phyloP scores from a whole-genome alignment of 2,888 invertebrate species.

The Nephrocerus scutellatus region DNA sequence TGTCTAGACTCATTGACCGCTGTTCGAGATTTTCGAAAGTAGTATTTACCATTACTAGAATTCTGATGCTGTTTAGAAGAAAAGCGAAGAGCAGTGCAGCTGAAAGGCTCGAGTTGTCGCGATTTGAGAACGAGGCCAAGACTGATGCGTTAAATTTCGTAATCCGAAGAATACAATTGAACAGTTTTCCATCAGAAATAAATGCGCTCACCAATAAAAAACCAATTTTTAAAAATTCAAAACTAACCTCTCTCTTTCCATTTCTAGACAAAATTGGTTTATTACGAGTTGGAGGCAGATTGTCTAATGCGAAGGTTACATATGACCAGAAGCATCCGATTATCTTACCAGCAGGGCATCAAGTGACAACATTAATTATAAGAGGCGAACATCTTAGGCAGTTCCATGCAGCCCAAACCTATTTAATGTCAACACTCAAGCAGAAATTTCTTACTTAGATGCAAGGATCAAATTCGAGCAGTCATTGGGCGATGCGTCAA shows the following conservation, averaged over 20 bases:
- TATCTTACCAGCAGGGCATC: background rate
- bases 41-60: no score
- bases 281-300: background rate
- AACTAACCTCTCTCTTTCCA: background rate
- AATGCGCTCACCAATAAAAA: background rate
- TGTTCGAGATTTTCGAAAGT: no score
- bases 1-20: no score
- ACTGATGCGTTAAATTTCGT: background rate
- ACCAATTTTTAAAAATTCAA: background rate
- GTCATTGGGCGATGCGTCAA: background rate
- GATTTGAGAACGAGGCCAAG: background rate
- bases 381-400: no score
- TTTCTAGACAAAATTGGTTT: background rate
- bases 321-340: slow-evolving; percentile 2
- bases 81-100: no score
- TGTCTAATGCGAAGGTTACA: background rate
- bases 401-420: no score
- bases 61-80: no score
- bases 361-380: no score
- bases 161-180: background rate
- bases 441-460: background rate
- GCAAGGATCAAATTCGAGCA: background rate
- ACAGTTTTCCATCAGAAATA: no score
- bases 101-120: no score
- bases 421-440: background rate